Conservation (phyloP, 2,888 invertebrate genomes). For the Ommatoiulus sabulosus region DNA sequence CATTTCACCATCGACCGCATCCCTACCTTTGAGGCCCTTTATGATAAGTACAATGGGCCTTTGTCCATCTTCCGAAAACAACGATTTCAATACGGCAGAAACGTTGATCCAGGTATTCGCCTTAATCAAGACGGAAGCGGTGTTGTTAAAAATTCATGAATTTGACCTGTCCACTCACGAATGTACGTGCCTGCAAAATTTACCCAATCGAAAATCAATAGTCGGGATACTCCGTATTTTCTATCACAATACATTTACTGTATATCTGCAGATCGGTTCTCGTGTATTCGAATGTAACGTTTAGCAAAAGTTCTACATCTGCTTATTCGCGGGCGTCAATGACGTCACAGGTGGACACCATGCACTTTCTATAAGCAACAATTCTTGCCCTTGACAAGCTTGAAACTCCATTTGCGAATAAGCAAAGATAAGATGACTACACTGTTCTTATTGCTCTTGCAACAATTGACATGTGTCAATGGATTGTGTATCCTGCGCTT, state of each 20-base stretch:
- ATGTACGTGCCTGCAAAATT: neutral
- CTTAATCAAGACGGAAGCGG: neutral
- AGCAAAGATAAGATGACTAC: too few relatives aligned
- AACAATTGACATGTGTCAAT: too few relatives aligned
- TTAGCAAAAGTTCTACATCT: too few relatives aligned
- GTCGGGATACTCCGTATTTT: neutral
- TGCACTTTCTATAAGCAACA: too few relatives aligned
- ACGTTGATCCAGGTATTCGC: neutral
- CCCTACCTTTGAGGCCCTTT: slow-evolving; percentile 18
- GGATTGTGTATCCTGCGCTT: too few relatives aligned
- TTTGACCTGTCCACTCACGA: slow-evolving; percentile 30
- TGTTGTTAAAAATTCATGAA: neutral
- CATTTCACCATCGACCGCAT: neutral
- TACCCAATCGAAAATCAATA: neutral
- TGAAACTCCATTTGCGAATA: too few relatives aligned
- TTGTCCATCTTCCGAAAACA: slow-evolving; percentile 45
- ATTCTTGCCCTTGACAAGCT: too few relatives aligned
- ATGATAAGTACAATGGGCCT: neutral
- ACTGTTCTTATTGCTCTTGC: too few relatives aligned
- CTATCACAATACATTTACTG: neutral
- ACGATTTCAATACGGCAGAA: neutral
- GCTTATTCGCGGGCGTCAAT: too few relatives aligned
- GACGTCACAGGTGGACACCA: too few relatives aligned
- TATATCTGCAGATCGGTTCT: too few relatives aligned
- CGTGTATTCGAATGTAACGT: too few relatives aligned